Evolutionary conservation across 2,888 invertebrate species (phyloP).

Genomic region (Mythimna lalbum): DNA sequence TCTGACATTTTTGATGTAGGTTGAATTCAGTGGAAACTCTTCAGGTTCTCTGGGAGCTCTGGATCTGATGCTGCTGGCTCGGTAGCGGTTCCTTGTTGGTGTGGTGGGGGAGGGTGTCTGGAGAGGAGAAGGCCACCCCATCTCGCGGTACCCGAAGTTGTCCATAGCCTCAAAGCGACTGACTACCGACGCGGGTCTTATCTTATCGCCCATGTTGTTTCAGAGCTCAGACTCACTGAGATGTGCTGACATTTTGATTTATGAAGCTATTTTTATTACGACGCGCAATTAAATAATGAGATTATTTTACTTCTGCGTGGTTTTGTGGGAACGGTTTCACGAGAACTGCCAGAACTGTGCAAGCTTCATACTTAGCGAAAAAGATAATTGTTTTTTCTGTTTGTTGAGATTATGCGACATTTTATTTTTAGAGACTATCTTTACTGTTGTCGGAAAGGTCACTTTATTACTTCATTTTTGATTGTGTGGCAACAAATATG

Average conservation of each 20-base stretch:
- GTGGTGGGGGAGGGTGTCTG: slow-evolving; percentile 79
- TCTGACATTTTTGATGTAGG: slow-evolving; percentile 77
- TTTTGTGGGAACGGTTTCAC: slow-evolving; percentile 26
- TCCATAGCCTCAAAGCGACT: slow-evolving; percentile 88
- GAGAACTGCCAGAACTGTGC: slow-evolving; percentile 6
- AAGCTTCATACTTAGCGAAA: slow-evolving; percentile 9
- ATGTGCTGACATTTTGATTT: slow-evolving; percentile 83
- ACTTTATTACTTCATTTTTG: background rate
- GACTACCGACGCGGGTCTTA: slow-evolving; percentile 71
- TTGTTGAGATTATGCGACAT: slow-evolving; percentile 30
- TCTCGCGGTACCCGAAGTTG: slow-evolving; percentile 92
- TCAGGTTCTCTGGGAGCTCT: slow-evolving; percentile 81
- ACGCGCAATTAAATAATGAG: slow-evolving; percentile 69
- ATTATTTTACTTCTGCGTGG: slow-evolving; percentile 40
- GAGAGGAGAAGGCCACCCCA: slow-evolving; percentile 87
- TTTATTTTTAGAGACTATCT: slow-evolving; percentile 33
- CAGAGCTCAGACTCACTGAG: slow-evolving; percentile 74
- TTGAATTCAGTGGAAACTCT: slow-evolving; percentile 90
- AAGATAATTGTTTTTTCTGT: slow-evolving; percentile 19
- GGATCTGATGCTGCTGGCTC: slow-evolving; percentile 85
- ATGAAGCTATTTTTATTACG: slow-evolving; percentile 82
- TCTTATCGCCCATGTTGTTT: slow-evolving; percentile 84
- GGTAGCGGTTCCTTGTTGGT: slow-evolving; percentile 76
- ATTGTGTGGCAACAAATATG: background rate
- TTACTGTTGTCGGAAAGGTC: slow-evolving; percentile 19